Evolutionary conservation across 1,140 invertebrate genomes (phyloP).

Genomic region (Mylabris phalerata): DNA sequence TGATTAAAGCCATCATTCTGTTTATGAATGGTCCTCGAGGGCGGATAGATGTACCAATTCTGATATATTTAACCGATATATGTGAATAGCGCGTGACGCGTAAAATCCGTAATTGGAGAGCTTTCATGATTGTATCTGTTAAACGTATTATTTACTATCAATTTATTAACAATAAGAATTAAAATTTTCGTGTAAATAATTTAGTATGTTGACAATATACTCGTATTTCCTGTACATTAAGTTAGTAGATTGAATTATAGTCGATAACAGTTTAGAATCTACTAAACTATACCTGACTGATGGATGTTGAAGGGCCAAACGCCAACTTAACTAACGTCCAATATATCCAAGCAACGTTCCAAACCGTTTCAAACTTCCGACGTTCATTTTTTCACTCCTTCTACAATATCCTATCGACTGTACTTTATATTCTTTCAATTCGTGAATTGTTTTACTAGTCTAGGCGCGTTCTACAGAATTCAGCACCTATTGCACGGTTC

Average conservation of each 20-base stretch:
- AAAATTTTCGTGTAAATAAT: neutral
- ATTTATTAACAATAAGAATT: neutral
- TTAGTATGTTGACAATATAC: neutral
- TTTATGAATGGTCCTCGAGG: constrained; percentile 12
- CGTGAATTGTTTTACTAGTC: constrained; percentile 17
- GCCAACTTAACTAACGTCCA: constrained; percentile 7
- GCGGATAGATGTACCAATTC: constrained; percentile 10
- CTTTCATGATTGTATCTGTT: neutral
- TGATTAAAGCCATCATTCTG: constrained; percentile 15
- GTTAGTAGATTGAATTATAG: neutral
- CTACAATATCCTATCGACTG: constrained; percentile 8
- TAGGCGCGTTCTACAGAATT: constrained; percentile 10
- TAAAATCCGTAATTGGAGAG: constrained; percentile 11
- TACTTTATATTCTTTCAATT: constrained; percentile 15
- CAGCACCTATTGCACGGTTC: constrained; percentile 10
- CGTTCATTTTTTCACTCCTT: constrained; percentile 1
- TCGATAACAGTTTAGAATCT: constrained; percentile 1
- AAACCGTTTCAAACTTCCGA: neutral
- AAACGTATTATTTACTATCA: neutral
- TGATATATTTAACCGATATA: constrained; percentile 8
- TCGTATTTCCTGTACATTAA: neutral
- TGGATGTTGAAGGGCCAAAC: constrained; percentile 12
- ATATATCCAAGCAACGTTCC: neutral
- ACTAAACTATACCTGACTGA: constrained; percentile 14
- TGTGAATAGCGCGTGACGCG: constrained; percentile 11